Base-by-base conservation (phyloP, 2,113 vertebrate species). In the Halichoerus grypus region DNA sequence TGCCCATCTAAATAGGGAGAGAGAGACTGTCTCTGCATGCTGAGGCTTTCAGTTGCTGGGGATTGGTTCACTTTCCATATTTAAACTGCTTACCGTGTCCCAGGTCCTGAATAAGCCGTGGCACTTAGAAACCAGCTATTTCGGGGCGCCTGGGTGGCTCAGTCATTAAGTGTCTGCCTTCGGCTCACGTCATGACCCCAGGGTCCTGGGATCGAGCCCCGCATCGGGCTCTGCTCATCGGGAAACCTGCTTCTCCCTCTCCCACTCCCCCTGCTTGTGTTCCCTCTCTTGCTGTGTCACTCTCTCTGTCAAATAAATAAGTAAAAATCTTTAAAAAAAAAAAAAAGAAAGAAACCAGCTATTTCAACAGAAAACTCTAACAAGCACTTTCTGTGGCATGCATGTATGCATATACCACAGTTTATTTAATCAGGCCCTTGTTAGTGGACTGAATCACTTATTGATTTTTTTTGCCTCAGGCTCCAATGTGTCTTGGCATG, bases 361-460 rank as follows among this genome's bases (percentile, higher is more conserved):
- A 14, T 31, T 55, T 84, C 61, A 39, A 33, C 8, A 84, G 51
- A 71, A 63, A 13, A 74, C 53, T 36, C 7, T 80, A 39, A 42
- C 71, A 16, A 26, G 26, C 82, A 6, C 53, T n/a, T 92, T 39
- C 53, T 53, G 12, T 24, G 36, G 61, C 10, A 7, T 8, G 28
- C 24, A 0, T 16, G 26, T 49, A 4, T 31, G 18, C 39, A 1
- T 12, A 13, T 11, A 6, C 33, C 53, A 12, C 53, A 19, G 28
- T 53, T 67, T n/a, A 16, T 22, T 83, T 61, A 59, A 10, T 36
- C 16, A 46, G 36, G 65, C 65, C 31, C 59, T 65, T 88, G 42
- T 88, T 63, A 18, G 39, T 61, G 82, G 33, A 49, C 77, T 21
- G n/a, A 63, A 28, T 88, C 0, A 4, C 46, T 63, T 31, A 33